Evolutionary conservation across 2,888 invertebrate species (phyloP).

Genomic region (Pseudococcus jackbeardsleyi): DNA sequence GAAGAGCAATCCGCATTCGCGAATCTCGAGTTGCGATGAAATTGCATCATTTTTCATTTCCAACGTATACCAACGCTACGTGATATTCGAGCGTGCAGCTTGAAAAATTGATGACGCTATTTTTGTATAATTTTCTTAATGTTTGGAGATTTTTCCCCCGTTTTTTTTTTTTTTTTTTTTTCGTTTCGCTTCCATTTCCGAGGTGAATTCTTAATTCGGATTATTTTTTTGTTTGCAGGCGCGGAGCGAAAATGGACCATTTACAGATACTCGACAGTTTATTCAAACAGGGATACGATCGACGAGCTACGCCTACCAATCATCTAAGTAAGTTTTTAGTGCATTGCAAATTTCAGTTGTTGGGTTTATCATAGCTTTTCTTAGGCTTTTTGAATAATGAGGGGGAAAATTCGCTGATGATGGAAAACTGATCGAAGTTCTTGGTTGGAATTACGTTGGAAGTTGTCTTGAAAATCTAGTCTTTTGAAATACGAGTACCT

Average conservation of each 20-base stretch:
- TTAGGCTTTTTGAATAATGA: no score
- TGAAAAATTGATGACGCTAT: constrained; percentile 27
- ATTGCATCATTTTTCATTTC: constrained; percentile 44
- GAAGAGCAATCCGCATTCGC: not conserved
- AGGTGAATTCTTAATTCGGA: not conserved
- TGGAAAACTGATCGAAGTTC: no score
- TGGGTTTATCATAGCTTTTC: no score
- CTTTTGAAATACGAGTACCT: no score
- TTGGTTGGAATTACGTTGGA: no score
- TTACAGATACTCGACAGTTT: constrained; percentile 71
- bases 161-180: no score
- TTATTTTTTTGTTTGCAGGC: constrained; percentile 68
- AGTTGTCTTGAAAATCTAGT: no score
- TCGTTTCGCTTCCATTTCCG: not conserved
- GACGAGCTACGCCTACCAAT: constrained; percentile 72
- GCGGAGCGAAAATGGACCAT: constrained; percentile 69
- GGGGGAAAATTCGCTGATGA: no score
- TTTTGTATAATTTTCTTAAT: constrained; percentile 25
- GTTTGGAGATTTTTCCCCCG: not conserved
- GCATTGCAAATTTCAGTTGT: no score
- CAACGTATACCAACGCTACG: not conserved
- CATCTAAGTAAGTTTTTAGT: constrained; percentile 70
- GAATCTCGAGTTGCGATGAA: not conserved
- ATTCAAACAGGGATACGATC: constrained; percentile 70
- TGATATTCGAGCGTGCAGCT: not conserved